Conservation (phyloP, 2,888 invertebrate genomes). For the Ophioninae sp. region DNA sequence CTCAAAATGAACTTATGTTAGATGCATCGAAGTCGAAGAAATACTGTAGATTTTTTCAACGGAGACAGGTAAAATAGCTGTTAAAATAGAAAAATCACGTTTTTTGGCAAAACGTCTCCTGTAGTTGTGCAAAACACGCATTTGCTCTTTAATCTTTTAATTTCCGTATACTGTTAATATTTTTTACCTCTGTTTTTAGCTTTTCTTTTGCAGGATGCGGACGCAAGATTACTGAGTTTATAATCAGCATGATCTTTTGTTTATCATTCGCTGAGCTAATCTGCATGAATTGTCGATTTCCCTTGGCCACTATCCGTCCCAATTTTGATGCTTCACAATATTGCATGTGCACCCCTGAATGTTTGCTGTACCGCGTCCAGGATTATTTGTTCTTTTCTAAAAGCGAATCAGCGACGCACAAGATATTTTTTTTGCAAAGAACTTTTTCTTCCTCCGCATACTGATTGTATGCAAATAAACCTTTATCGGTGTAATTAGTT, state of each 20-base stretch:
- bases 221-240: constrained; percentile 23
- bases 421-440: not conserved
- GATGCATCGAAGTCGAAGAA: not conserved
- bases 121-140: not conserved
- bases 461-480: not conserved
- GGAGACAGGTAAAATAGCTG: not conserved
- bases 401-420: not conserved
- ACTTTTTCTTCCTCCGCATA: not conserved
- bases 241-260: constrained; percentile 29
- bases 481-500: not conserved
- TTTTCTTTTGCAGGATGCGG: constrained; percentile 13
- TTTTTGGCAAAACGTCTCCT: not conserved
- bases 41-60: not conserved
- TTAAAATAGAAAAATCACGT: not conserved
- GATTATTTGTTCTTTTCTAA: not conserved
- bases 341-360: not conserved
- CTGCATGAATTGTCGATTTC: not conserved
- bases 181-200: constrained; percentile 7
- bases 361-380: not conserved
- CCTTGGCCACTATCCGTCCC: not conserved
- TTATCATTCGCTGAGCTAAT: not conserved
- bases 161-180: constrained; percentile 2
- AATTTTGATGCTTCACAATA: constrained; percentile 27
- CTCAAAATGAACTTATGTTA: not conserved
- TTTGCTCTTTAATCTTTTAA: constrained; percentile 6